A percentile compares a stretch with the other conserved stretches of the same genome.
These are phyloP conservation scores for Tetramorium parvispinum DNA, from an alignment of 1,140 invertebrate species.

Conservation along the genomic window DNA sequence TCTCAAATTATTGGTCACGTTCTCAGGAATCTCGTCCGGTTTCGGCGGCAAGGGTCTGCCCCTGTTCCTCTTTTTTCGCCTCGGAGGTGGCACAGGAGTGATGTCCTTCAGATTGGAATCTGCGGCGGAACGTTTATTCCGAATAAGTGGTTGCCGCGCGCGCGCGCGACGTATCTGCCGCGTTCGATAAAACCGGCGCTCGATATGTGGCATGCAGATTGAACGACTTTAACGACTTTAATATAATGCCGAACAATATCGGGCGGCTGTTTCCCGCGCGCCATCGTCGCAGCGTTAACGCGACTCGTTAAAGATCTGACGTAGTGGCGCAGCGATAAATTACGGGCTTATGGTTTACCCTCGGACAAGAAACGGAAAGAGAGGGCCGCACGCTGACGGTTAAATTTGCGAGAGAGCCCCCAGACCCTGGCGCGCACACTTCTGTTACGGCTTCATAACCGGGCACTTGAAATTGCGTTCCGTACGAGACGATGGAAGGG, in stretches of 20 bases:
- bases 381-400: background rate
- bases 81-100: conserved; percentile 82
- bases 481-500: background rate
- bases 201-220: background rate
- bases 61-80: conserved; percentile 79
- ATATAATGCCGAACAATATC: conserved; percentile 46
- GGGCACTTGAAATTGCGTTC: conserved; percentile 27
- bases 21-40: conserved; percentile 76
- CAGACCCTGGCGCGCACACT: background rate
- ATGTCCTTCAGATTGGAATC: conserved; percentile 77
- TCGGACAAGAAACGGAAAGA: conserved; percentile 19
- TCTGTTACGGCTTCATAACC: conserved; percentile 32
- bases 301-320: conserved; percentile 28
- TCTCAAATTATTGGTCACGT: conserved; percentile 44
- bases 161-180: background rate
- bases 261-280: conserved; percentile 5
- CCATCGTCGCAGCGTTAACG: conserved; percentile 10
- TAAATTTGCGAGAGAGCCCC: conserved; percentile 23
- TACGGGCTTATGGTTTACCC: background rate
- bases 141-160: background rate
- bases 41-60: conserved; percentile 82
- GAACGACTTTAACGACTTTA: conserved; percentile 40
- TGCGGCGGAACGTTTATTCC: conserved; percentile 37
- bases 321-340: conserved; percentile 19
- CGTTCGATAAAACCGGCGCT: background rate